Base-by-base conservation (phyloP, 2,113 vertebrate species). In the Erinaceus europaeus region DNA sequence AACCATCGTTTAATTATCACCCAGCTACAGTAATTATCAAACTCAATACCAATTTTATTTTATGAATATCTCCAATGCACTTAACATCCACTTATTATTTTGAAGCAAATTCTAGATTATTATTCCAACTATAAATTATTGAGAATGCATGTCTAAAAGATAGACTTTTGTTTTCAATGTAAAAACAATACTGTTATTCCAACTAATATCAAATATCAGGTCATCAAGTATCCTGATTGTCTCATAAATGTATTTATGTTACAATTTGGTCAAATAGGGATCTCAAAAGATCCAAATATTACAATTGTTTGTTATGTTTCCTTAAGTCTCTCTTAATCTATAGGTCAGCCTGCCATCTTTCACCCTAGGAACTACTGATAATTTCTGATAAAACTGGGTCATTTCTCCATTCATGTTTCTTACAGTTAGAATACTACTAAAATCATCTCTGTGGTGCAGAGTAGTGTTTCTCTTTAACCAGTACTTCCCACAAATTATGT, bases 341-440 rank as follows among this genome's bases (percentile, higher is more conserved):
- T 42, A 84, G 46, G 40, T 87, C 65, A 55, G 84, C 64, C 14
- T 23, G 90, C 62, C 73, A 88, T 79, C 82, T 81, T 27, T 84
- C 69, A 62, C 55, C 81, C 90, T 89, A 40, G 55, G 75, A 12
- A 32, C 73, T 76, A 50, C 9, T 36, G 57, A 75, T 76, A 29
- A 75, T 75, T 75, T 85, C 61, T 84, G 64, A 95, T 89, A 76
- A 86, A 90, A 93, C 62, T 78, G 65, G 15, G 62, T 89, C 69
- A 82, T 78, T 55, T 89, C 46, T 94, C 40, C 59, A 72, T 25
- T 59, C 74, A 64, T 38, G 42, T 84, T 89, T 61, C n/a, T 55
- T 82, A 21, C 17, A 77, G 57, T 78, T 42, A 75, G 61, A 53
- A 82, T 75, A 92, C 85, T 84, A 29, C 20, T 62, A 48, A 65